Base-by-base conservation (phyloP, 2,113 vertebrate species). In the Tautogolabrus adspersus region DNA sequence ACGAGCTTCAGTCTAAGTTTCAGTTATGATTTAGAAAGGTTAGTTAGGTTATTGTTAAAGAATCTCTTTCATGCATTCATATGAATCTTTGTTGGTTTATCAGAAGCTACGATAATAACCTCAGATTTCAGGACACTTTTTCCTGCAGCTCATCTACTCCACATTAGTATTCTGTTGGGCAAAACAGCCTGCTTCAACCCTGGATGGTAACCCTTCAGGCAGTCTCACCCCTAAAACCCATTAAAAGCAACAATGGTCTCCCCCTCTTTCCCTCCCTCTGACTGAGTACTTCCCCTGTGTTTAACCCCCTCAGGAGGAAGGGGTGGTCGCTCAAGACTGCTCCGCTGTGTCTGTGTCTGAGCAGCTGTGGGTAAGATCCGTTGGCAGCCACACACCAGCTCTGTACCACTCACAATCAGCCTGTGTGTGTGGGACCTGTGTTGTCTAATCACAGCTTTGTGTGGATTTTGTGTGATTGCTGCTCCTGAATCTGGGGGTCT, bases 291-390 rank as follows among this genome's bases (percentile, higher is more conserved):
- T 86, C 87, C 85, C 68, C 80, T 93, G 79, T 93, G 86, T 95
- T 95, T 96, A 90, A 93, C 93, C 93, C 30, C 93, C 93, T 75
- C 93, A 97, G 96, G 96, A 96, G 88, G 94, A 95, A 93, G 94
- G 90, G 93, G 92, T 93, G 94, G 86, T 93, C 91, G 85, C 84
- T 85, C 93, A 94, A 81, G 95, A 94, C 92, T 93, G 90, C 91
- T 87, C 92, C 69, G 56, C 94, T 47, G 85, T 89, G 77, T 86
- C 90, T 81, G 79, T 84, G 76, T 94, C 95, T 95, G 96, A 97
- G 88, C 95, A 95, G 95, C 94, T 97, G 90, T 97, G 95, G 95
- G 94, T 98, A 98, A 98, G 96, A 89, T 74, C 85, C 40, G 40
- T 54, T 75, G 66, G 61, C 61, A 19, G 47, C 18, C 18, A 18